These are phyloP conservation scores for Orussus abietinus DNA, from an alignment of 1,140 invertebrate genomes.

Conservation along the genomic window DNA sequence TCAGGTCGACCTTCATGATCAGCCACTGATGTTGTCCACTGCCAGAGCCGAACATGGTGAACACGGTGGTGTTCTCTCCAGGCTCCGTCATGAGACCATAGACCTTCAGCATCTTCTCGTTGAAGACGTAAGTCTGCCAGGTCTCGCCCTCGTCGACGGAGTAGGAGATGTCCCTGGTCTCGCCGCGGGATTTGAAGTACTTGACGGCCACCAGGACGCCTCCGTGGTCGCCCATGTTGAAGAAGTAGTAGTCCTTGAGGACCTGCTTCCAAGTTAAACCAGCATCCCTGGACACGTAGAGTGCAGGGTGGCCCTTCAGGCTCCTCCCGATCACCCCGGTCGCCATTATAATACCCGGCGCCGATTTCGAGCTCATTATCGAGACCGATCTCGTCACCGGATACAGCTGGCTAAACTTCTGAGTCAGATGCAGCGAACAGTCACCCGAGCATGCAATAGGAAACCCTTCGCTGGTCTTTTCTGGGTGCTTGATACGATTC, in stretches of 20 bases:
- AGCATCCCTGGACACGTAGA: conserved; percentile 81
- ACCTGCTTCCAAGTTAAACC: conserved; percentile 81
- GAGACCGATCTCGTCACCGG: conserved; percentile 71
- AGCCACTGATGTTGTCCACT: conserved; percentile 77
- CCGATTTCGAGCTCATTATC: conserved; percentile 83
- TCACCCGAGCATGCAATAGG: conserved; percentile 62
- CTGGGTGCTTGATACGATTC: conserved; percentile 67
- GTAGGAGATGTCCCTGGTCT: conserved; percentile 75
- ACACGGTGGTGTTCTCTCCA: conserved; percentile 85
- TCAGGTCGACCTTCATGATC: conserved; percentile 78
- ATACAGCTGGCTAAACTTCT: conserved; percentile 79
- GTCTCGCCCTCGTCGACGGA: conserved; percentile 82
- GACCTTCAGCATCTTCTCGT: conserved; percentile 67
- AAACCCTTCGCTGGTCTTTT: conserved; percentile 62
- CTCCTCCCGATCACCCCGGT: conserved; percentile 76
- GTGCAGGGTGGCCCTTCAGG: conserved; percentile 74
- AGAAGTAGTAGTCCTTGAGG: conserved; percentile 80
- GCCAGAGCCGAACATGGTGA: conserved; percentile 85
- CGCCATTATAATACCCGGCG: conserved; percentile 83
- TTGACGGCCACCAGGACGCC: conserved; percentile 81
- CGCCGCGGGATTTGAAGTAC: conserved; percentile 68
- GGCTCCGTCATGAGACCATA: conserved; percentile 90
- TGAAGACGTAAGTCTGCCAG: conserved; percentile 71
- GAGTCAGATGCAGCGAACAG: conserved; percentile 83
- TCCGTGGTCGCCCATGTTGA: conserved; percentile 88